phyloP scores from a whole-genome alignment of 2,888 invertebrate species.

The Lasioglossum morio region DNA sequence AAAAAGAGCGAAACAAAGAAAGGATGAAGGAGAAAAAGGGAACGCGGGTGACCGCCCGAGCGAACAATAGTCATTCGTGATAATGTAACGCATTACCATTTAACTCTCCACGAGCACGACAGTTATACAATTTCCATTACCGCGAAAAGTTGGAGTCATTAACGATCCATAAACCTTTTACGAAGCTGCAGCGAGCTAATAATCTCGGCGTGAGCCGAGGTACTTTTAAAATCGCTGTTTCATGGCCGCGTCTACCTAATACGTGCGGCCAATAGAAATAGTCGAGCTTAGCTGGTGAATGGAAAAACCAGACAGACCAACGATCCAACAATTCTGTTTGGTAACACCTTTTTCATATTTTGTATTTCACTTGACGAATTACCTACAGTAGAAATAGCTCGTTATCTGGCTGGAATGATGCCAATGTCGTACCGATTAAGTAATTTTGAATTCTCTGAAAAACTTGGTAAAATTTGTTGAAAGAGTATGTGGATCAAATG shows the following conservation, averaged over 20 bases:
- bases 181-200: constrained; percentile 34
- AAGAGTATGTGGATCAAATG: no score
- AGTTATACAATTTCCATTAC: constrained; percentile 42
- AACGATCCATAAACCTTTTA: constrained; percentile 54
- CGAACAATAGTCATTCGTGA: constrained; percentile 16
- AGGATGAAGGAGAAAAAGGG: neutral
- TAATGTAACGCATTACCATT: constrained; percentile 33
- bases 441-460: neutral
- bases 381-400: neutral
- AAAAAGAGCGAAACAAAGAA: neutral
- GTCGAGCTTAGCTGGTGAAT: no score
- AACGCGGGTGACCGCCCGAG: neutral
- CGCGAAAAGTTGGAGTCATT: constrained; percentile 44
- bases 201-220: constrained; percentile 16
- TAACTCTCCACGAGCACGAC: constrained; percentile 26
- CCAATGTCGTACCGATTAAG: neutral
- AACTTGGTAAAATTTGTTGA: neutral
- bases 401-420: neutral
- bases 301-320: neutral
- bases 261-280: constrained; percentile 3
- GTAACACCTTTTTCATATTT: neutral
- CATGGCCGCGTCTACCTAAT: neutral
- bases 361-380: neutral
- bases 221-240: constrained; percentile 30
- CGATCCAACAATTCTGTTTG: neutral